Percentiles rank a stretch among this genome's conserved stretches.
Conservation (phyloP, 2,888 invertebrate genomes). For the Uloborus plumipes region DNA sequence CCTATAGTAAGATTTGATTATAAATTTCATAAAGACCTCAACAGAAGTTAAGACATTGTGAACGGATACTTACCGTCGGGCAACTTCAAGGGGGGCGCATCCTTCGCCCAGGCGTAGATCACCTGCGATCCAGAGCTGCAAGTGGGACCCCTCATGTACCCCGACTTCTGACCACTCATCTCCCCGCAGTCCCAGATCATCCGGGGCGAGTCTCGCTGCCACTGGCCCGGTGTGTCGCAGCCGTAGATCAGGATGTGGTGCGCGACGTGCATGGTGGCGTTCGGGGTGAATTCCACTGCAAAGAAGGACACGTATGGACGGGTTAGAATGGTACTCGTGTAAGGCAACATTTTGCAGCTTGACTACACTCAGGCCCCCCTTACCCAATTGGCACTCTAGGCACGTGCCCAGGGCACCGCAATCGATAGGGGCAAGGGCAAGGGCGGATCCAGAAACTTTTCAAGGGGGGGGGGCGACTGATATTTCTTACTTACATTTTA, state of each 20-base stretch:
- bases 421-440: too few species aligned
- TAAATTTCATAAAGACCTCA: too few species aligned
- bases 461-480: too few species aligned
- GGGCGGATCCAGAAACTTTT: too few species aligned
- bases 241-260: slow-evolving; percentile 96
- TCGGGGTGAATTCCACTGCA: slow-evolving; percentile 91
- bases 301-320: slow-evolving; percentile 65
- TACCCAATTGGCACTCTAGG: too few species aligned
- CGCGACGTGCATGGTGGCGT: slow-evolving; percentile 89
- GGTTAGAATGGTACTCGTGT: too few species aligned
- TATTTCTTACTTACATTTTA: too few species aligned
- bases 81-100: slow-evolving; percentile 85
- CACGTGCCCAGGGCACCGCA: too few species aligned
- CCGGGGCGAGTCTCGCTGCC: slow-evolving; percentile 74
- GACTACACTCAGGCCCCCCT: too few species aligned
- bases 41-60: too few species aligned
- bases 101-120: slow-evolving; percentile 94
- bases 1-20: too few species aligned
- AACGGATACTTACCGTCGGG: slow-evolving; percentile 78
- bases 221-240: slow-evolving; percentile 85
- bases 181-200: slow-evolving; percentile 88
- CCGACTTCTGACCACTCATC: slow-evolving; percentile 77
- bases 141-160: slow-evolving; percentile 68
- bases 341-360: too few species aligned
- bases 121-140: slow-evolving; percentile 75